phyloP scores from a whole-genome alignment of 2,888 invertebrate genomes.

The Drosophila imparisetae region DNA sequence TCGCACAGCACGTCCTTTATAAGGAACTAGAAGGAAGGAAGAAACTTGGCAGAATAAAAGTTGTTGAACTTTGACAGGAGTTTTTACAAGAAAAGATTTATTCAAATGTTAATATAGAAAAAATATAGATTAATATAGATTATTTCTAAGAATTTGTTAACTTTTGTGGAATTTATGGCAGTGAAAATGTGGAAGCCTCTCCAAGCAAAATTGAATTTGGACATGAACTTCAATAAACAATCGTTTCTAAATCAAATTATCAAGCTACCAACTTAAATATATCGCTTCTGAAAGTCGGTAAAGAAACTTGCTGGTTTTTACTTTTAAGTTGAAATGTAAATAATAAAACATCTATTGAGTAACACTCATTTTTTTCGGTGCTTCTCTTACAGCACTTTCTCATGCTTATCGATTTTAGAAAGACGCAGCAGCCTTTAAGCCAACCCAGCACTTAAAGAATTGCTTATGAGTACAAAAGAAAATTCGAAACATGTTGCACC shows the following conservation, averaged over 20 bases:
- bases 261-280: not conserved
- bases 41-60: not conserved
- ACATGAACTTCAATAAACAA: not conserved
- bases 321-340: not conserved
- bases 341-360: not conserved
- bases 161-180: not conserved
- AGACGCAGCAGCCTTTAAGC: not conserved
- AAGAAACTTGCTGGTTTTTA: not conserved
- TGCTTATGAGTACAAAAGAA: not conserved
- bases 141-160: not conserved
- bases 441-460: not conserved
- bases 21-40: not conserved
- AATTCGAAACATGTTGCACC: conserved; percentile 2
- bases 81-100: not conserved
- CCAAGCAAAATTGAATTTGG: not conserved
- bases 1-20: not conserved
- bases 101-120: not conserved
- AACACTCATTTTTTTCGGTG: not conserved
- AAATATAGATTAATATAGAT: not conserved
- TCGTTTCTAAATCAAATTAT: not conserved
- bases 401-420: not conserved
- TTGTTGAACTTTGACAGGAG: not conserved
- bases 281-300: not conserved
- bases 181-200: not conserved
- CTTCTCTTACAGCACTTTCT: not conserved